Evolutionary conservation across 2,113 vertebrate species (phyloP).

Genomic region (Dicerorhinus sumatrensis): DNA sequence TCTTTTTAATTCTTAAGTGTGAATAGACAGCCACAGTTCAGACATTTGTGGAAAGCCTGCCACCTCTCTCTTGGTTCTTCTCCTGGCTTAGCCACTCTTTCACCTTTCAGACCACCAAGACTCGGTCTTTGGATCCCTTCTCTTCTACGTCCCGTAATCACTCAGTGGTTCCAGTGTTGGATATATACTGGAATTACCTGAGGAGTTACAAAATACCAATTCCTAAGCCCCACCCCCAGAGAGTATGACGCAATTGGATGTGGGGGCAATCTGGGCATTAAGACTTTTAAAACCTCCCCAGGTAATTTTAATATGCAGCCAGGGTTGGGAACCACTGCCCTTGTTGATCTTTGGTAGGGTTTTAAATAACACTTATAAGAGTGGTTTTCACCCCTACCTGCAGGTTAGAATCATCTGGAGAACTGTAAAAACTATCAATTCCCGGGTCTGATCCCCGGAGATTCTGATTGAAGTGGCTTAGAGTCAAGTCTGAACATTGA

Average conservation of each 20-base stretch:
- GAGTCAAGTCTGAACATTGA: neutral
- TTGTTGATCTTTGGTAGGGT: neutral
- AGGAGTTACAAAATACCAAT: neutral
- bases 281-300: slow-evolving; percentile 7
- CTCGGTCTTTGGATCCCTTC: neutral
- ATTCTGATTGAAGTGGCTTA: neutral
- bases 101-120: neutral
- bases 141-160: neutral
- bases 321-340: neutral
- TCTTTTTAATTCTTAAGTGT: slow-evolving; percentile 2
- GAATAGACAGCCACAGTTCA: neutral
- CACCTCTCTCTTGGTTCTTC: neutral
- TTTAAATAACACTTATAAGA: neutral
- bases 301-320: neutral
- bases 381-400: neutral
- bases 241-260: neutral
- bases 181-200: neutral
- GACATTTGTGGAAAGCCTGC: neutral
- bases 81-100: neutral
- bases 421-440: neutral
- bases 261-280: neutral
- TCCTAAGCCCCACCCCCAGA: neutral
- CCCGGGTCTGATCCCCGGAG: neutral
- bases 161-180: neutral
- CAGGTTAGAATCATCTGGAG: neutral